Conservation (phyloP, 2,113 vertebrate species). For the Scortum barcoo region DNA sequence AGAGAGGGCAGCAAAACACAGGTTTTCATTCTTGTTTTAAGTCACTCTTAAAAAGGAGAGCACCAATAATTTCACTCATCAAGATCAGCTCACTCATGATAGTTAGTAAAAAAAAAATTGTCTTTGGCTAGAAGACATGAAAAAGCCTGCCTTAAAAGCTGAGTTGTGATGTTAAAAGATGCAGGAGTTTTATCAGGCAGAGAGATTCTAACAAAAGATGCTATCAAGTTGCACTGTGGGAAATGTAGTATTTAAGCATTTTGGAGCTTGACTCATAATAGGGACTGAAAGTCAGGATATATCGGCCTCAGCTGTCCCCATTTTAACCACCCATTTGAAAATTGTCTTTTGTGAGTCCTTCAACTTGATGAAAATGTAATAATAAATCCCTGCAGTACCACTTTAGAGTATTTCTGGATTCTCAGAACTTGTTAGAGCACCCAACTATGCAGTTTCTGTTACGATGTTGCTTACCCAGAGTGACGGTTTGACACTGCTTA, state of each 20-base stretch:
- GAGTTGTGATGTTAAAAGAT: no score
- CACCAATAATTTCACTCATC: not conserved
- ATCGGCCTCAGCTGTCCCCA: not conserved
- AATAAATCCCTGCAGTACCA: not conserved
- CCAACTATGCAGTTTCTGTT: not conserved
- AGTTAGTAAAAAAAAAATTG: not conserved
- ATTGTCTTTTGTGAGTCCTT: not conserved
- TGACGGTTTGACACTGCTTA: not conserved
- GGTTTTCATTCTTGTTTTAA: not conserved
- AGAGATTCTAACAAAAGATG: not conserved
- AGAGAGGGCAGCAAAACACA: no score
- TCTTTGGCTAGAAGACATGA: no score
- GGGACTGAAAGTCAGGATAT: not conserved
- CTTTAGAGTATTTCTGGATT: constrained; percentile 4
- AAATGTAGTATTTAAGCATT: no score
- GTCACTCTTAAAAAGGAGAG: not conserved
- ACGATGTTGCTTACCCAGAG: not conserved
- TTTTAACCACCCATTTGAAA: not conserved
- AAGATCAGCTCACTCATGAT: not conserved
- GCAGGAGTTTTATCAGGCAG: not conserved
- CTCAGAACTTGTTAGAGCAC: not conserved
- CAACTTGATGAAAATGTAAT: not conserved
- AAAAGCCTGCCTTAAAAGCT: not conserved
- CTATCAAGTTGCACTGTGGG: no score
- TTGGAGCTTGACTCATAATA: no score